Evolutionary conservation across 2,113 vertebrate species (phyloP), one percentile per base, ranked within the genome.

Genomic region (Aplodontia rufa): DNA sequence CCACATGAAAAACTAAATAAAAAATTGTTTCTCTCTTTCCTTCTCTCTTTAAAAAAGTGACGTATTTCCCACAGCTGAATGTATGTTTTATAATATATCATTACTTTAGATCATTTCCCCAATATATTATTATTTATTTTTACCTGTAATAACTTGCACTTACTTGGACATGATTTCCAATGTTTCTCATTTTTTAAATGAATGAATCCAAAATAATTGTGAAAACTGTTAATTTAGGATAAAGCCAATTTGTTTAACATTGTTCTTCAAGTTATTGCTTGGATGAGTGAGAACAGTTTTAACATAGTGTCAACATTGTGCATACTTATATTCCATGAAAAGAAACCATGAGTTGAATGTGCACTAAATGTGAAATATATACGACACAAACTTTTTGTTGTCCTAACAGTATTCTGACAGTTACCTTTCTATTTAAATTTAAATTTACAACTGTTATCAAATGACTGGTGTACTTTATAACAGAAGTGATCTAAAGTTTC

Each of bases 141-240:
- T 6, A 16, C n/a, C 82, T 88, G 91, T 17, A 45, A 2, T 11
- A 76, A 86, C 55, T 19, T 90, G 12, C 47, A 66, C 45, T 62
- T 0, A 0, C 7, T 64, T 19, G 35, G 35, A 28, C 3, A 85
- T 53, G 35, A 37, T 53, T 35, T 8, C 89, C n/a, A n/a, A n/a
- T n/a, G n/a, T n/a, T n/a, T n/a, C n/a, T n/a, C 85, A 74, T 22
- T 74, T 84, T 95, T 37, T 66, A 85, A 93, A n/a, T n/a, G n/a
- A n/a, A n/a, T 3, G 45, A 64, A 91, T 0, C 30, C 1, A 78
- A 83, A 79, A 45, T 6, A 92, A 30, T 19, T 95, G 3, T 75
- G 0, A 19, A 26, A 20, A 79, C 1, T n/a, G 0, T 40, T 58
- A 60, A 42, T 4, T 82, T 22, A 94, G 6, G 5, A 4, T 74